Evolutionary conservation across 2,113 vertebrate genomes (phyloP).

Genomic region (Pristiophorus japonicus): DNA sequence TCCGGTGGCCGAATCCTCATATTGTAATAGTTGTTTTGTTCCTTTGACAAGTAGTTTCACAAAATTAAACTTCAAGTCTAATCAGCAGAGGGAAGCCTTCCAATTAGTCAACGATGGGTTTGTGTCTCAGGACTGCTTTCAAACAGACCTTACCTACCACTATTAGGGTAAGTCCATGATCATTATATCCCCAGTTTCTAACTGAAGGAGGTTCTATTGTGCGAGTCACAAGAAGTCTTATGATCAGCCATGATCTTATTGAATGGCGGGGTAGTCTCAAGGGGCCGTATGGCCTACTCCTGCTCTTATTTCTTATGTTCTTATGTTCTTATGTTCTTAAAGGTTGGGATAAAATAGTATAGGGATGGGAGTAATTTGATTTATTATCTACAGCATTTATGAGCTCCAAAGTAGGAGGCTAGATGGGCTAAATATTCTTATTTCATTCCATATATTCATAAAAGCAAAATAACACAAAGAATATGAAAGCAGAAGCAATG

Average conservation of each 20-base stretch:
- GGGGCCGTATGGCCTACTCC: too few relatives aligned
- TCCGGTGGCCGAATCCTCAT: background rate
- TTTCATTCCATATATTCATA: background rate
- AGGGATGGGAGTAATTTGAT: background rate
- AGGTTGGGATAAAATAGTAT: background rate
- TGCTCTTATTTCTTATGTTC: too few relatives aligned
- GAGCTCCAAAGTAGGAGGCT: background rate
- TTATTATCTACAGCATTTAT: background rate
- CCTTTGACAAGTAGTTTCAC: background rate
- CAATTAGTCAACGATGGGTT: background rate
- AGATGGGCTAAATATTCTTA: background rate
- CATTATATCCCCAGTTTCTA: background rate
- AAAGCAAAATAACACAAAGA: background rate
- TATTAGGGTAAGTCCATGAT: background rate
- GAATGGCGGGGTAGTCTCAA: too few relatives aligned
- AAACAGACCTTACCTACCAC: background rate
- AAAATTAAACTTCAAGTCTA: background rate
- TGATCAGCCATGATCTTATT: too few relatives aligned
- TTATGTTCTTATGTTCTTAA: too few relatives aligned
- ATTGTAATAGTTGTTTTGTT: background rate
- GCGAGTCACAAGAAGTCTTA: background rate
- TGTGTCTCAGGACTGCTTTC: background rate
- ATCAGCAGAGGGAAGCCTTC: background rate
- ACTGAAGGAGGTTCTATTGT: background rate
- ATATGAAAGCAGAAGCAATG: background rate